Percentiles rank a stretch among this genome's conserved stretches.
phyloP scores from a whole-genome alignment of 2,797 vertebrate species.

The Hydrocynus forskahlii region DNA sequence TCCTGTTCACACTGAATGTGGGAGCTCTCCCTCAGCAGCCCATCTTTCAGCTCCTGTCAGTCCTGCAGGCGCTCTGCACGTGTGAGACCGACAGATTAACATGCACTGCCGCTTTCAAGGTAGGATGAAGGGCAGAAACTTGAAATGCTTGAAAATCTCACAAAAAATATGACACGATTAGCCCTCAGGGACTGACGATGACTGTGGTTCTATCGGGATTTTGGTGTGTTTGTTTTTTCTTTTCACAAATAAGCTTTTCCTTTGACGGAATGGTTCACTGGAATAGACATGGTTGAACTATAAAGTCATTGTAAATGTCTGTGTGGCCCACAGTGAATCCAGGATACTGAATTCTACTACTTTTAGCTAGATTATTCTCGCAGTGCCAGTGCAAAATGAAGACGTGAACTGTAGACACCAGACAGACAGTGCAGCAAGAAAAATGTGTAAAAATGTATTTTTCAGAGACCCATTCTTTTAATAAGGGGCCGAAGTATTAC shows the following conservation, averaged over 20 bases:
- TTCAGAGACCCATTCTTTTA: too few species aligned
- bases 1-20: neutral
- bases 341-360: too few species aligned
- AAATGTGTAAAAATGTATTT: too few species aligned
- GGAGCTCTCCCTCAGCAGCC: neutral
- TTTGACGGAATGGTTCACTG: neutral
- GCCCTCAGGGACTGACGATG: neutral
- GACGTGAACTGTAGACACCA: too few species aligned
- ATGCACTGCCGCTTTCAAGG: conserved; percentile 35
- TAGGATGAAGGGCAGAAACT: conserved; percentile 30
- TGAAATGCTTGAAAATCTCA: neutral
- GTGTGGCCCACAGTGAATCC: too few species aligned
- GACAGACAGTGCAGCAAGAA: too few species aligned
- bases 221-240: neutral
- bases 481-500: too few species aligned
- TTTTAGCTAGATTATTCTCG: too few species aligned
- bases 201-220: neutral
- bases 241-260: neutral
- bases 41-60: conserved; percentile 8
- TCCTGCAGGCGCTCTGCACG: neutral
- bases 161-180: neutral
- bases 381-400: too few species aligned
- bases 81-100: neutral
- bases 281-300: too few species aligned
- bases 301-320: too few species aligned